Evolutionary conservation across 2,888 invertebrate species (phyloP).

Genomic region (Galeruca laticollis): DNA sequence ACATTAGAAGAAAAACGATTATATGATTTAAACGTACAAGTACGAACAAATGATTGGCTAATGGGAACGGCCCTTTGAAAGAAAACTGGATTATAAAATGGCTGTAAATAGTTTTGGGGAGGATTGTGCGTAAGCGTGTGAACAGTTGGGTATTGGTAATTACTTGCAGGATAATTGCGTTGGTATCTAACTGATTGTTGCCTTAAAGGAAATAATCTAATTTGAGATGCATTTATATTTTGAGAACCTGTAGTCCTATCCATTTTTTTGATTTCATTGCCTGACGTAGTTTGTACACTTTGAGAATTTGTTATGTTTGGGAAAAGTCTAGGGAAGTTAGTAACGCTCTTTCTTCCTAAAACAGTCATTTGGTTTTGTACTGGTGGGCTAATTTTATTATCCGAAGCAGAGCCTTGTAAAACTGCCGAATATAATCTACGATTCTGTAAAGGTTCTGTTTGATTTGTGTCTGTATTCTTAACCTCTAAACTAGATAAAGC

Average conservation of each 20-base stretch:
- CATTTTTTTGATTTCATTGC: slow-evolving; percentile 35
- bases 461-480: slow-evolving; percentile 41
- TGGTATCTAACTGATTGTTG: slow-evolving; percentile 35
- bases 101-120: slow-evolving; percentile 44
- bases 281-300: slow-evolving; percentile 42
- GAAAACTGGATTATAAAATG: slow-evolving; percentile 42
- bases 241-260: slow-evolving; percentile 28
- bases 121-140: slow-evolving; percentile 45
- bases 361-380: slow-evolving; percentile 45
- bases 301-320: slow-evolving; percentile 31
- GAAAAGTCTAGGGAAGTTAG: slow-evolving; percentile 32
- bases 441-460: slow-evolving; percentile 41
- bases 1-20: slow-evolving; percentile 35
- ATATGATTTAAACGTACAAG: slow-evolving; percentile 39
- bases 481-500: slow-evolving; percentile 51
- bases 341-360: slow-evolving; percentile 37
- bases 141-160: slow-evolving; percentile 44
- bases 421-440: slow-evolving; percentile 63
- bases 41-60: slow-evolving; percentile 34
- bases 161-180: slow-evolving; percentile 38
- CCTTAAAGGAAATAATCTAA: slow-evolving; percentile 35
- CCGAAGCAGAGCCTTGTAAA: slow-evolving; percentile 58
- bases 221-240: slow-evolving; percentile 34
- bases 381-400: slow-evolving; percentile 41
- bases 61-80: slow-evolving; percentile 39